Evolutionary conservation across 2,888 invertebrate species (phyloP), one percentile per base, ranked within the genome.

Genomic region (Agrotis clavis): DNA sequence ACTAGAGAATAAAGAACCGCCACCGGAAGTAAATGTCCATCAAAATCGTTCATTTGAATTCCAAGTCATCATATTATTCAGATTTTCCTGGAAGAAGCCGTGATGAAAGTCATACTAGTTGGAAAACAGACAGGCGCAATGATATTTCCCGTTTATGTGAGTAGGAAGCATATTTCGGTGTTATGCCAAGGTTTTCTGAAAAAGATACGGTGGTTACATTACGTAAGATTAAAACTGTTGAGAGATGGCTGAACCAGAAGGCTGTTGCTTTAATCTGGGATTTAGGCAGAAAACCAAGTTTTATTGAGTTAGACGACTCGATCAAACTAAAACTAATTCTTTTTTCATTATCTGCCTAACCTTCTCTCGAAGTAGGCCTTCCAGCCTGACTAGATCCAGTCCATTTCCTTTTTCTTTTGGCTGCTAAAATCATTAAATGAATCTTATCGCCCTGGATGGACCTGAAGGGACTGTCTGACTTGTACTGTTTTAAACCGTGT

Each of bases 121-220:
- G 19, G 13, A 35, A 21, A 35, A 21, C 35, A 53, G 53, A 62
- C 63, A 16, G 74, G 14, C n/a, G 4, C 18, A 71, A 63, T n/a
- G 25, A 47, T 64, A 54, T 71, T 54, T 63, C 53, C 62, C 62
- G 74, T 73, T 67, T 67, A 67, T 54, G 9, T 35, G 11, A 60
- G 53, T 18, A 74, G 66, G 59, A 81, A 77, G 14, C 4, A 53
- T 71, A 70, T 50, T 60, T 63, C 14, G 19, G 4, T 63, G 25
- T 47, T 62, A 62, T 59, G 48, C n/a, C 16, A 75, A 68, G 77
- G 61, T 7, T 25, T 50, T 35, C 7, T 18, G 7, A 25, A 41
- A 51, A 25, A 47, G 13, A 25, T 41, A 25, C 41, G 47, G 14
- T 41, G 30, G 13, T 35, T 60, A 51, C 30, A 62, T 48, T 14